Evolutionary conservation across 2,797 vertebrate genomes (phyloP), one percentile per base, ranked within the genome.

Genomic region (Pantherophis alleghaniensis): DNA sequence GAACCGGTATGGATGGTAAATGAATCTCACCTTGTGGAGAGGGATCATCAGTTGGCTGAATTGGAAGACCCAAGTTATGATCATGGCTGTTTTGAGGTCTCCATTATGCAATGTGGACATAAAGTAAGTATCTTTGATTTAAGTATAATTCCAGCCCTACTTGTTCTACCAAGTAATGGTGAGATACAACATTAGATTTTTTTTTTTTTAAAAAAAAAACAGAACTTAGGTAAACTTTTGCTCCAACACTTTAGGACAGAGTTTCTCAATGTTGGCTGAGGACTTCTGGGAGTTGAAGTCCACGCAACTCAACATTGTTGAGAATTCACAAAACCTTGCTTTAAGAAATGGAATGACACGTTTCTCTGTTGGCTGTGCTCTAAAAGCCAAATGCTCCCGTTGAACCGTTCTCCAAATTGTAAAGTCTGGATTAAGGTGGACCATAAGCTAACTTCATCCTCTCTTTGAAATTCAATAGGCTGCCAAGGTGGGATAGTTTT

Each of bases 391-490:
- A 92, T 91, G 24, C 87, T 96, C 95, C 69, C 2, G 51, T 95
- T 95, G 93, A 94, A 57, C 79, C 16, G 11, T 63, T 28, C 69
- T 51, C 96, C 94, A 94, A 22, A 92, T 91, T 47, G 86, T 12
- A 42, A 37, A 56, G 53, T 37, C 32, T 18, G 87, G 32, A 32
- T 86, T 92, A 95, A 97, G 95, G 32, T 88, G 20, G 55, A 89
- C 93, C 94, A 94, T 94, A 90, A 95, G 28, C 93, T 95, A 95
- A 47, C 94, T 96, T 96, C 87, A 88, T 86, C 92, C 92, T 87
- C 74, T 91, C 95, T 97, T 96, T 97, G 94, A 95, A 97, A 97
- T 90, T 89, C 91, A 96, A 95, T 96, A 94, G 96, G 94, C 90
- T 94, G 86, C 37, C 79, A 94, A 91, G 61, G 90, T 95, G 96